Base-by-base conservation (phyloP, 2,797 vertebrate species). In the Enteromius fasciolatus region DNA sequence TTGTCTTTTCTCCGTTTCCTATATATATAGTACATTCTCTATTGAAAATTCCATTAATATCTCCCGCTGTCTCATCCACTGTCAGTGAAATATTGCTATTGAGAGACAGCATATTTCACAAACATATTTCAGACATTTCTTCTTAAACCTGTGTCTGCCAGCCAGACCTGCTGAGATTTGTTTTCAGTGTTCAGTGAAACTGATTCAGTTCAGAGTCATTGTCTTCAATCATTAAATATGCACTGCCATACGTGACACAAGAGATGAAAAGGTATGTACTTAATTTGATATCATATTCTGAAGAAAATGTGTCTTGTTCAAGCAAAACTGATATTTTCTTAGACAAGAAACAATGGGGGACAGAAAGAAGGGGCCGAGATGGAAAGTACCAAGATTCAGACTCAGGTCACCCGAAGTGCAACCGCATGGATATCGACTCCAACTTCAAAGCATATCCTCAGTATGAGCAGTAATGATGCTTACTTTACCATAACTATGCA, bases 1-100 rank as follows among this genome's bases (percentile, higher is more conserved):
- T 72, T 61, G 67, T 61, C 67, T 81, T 36, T 73, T 17, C 44
- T 33, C 31, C 39, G 36, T 81, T 74, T 66, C 80, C 59, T 52
- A 74, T 36, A 73, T 36, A 73, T 63, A 63, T 72, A 39, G 44
- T 39, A 44, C 31, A 50, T 81, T 81, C 57, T 39, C 44, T 31
- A 52, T 81, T 66, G 57, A 75, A 67, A 82, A 82, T 82, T 54
- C 59, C 61, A 82, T 82, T 75, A 82, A 54, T 36, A 75, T 52
- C 41, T 75, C 59, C 46, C 41, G 28, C 68, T 36, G 57, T 73
- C 79, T 63, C 57, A 25, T 64, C 59, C 41, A 33, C 41, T 81
- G 79, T 82, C 80, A 75, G 72, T 82, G 70, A 82, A 75, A 82
- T 82, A 75, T 82, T 82, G 48, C 23, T 31, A 28, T 8, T 44